Conservation (phyloP, 2,888 invertebrate species). For the Julus scanicus region DNA sequence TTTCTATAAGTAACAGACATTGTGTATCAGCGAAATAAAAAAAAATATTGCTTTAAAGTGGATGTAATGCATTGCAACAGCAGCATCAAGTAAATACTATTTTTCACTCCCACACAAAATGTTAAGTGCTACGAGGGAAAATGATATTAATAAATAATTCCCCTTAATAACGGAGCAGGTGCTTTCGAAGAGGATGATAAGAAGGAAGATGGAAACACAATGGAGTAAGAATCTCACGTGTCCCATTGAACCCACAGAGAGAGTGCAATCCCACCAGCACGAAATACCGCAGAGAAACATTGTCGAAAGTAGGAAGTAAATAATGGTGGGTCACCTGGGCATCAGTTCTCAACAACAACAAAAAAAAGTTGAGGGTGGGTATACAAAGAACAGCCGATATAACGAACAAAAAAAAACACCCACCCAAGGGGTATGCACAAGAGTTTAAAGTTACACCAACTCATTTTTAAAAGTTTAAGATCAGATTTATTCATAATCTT, state of each 20-base stretch:
- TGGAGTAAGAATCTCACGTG: conserved; percentile 18
- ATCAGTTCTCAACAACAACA: background rate
- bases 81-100: too few relatives aligned
- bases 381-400: background rate
- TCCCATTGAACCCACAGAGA: conserved; percentile 23
- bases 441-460: background rate
- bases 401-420: conserved; percentile 9
- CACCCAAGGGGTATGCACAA: conserved; percentile 4
- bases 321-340: conserved; percentile 26
- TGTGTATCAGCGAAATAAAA: too few relatives aligned
- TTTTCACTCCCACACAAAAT: too few relatives aligned
- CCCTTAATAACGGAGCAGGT: background rate
- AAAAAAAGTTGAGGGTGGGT: conserved; percentile 13
- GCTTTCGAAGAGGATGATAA: background rate
- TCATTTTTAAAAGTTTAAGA: conserved; percentile 18
- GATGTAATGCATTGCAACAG: too few relatives aligned
- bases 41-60: too few relatives aligned
- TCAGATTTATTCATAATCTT: conserved; percentile 20
- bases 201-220: conserved; percentile 14
- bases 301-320: conserved; percentile 5
- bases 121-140: too few relatives aligned
- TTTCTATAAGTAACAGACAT: too few relatives aligned
- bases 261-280: conserved; percentile 21
- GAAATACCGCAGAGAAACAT: background rate
- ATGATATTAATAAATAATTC: too few relatives aligned